Percentiles rank a stretch among this genome's conserved stretches.
These are phyloP conservation scores for Drosophila pseudotakahashii DNA, from an alignment of 2,888 invertebrate genomes.

Conservation along the genomic window DNA sequence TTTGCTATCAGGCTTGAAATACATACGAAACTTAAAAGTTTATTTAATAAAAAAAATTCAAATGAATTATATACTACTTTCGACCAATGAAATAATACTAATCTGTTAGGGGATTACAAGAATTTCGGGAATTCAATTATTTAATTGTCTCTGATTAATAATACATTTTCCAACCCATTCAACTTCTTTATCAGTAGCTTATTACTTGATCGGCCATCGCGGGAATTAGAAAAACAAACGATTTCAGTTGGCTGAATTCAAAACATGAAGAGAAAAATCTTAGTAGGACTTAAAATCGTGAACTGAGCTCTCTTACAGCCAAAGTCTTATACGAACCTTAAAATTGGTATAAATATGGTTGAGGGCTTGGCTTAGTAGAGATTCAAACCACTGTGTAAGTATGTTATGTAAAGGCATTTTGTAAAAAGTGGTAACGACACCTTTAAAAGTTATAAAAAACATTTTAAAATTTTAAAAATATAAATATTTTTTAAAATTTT, in stretches of 20 bases:
- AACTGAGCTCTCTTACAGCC: not conserved
- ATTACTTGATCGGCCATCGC: not conserved
- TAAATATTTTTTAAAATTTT: too few species aligned
- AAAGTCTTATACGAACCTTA: conserved; percentile 3
- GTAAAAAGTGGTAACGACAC: not conserved
- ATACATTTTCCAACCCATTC: not conserved
- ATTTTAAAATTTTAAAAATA: too few species aligned
- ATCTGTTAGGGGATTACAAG: too few species aligned
- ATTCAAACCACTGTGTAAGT: not conserved
- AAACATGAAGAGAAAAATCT: not conserved
- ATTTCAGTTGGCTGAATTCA: not conserved
- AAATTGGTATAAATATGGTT: conserved; percentile 6
- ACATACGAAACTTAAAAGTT: too few species aligned
- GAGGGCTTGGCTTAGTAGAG: not conserved
- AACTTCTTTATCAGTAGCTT: not conserved
- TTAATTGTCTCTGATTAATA: not conserved
- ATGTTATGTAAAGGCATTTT: not conserved
- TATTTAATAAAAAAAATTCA: too few species aligned
- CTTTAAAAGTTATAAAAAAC: too few species aligned
- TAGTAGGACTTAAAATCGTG: not conserved
- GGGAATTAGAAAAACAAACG: not conserved
- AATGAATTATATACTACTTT: too few species aligned
- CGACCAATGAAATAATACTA: too few species aligned
- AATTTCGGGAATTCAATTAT: too few species aligned
- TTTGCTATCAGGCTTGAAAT: too few species aligned